These are phyloP conservation scores for Apomyelois bistriatella DNA, from an alignment of 2,888 invertebrate species.

Conservation along the genomic window DNA sequence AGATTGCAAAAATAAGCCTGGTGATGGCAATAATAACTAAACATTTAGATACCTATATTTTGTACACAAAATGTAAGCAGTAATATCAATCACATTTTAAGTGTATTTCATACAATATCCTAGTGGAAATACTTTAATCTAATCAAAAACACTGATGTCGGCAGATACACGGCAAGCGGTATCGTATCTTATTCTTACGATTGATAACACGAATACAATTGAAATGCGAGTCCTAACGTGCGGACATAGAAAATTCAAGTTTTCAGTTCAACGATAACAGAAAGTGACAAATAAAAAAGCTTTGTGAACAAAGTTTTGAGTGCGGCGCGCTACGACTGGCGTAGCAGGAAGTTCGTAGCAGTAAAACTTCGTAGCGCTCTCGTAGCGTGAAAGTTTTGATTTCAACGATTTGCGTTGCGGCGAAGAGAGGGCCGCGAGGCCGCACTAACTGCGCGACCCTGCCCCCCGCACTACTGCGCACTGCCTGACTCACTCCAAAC, in stretches of 20 bases:
- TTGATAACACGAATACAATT: conserved; percentile 33
- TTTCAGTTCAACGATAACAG: conserved; percentile 67
- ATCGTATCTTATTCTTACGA: conserved; percentile 27
- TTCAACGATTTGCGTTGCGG: conserved; percentile 79
- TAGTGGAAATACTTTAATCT: conserved; percentile 15
- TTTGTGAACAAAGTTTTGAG: conserved; percentile 77
- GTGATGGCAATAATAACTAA: too few species aligned
- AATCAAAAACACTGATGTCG: conserved; percentile 16
- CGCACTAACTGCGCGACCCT: conserved; percentile 68
- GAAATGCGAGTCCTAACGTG: conserved; percentile 39
- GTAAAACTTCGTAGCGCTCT: conserved; percentile 79
- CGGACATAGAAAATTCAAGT: conserved; percentile 50
- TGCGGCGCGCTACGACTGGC: conserved; percentile 69
- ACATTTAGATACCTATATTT: too few species aligned
- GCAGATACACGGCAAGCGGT: conserved; percentile 20
- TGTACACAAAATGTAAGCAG: too few species aligned
- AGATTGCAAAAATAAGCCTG: too few species aligned
- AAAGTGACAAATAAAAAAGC: conserved; percentile 78
- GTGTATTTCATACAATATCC: conserved; percentile 3
- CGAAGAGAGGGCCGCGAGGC: conserved; percentile 71
- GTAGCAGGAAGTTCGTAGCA: conserved; percentile 80
- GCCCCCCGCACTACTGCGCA: conserved; percentile 38
- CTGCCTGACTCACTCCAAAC: conserved; percentile 12
- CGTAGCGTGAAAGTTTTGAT: conserved; percentile 81
- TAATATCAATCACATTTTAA: not conserved